Evolutionary conservation across 2,113 vertebrate species (phyloP).

Genomic region (Cathartes aura): DNA sequence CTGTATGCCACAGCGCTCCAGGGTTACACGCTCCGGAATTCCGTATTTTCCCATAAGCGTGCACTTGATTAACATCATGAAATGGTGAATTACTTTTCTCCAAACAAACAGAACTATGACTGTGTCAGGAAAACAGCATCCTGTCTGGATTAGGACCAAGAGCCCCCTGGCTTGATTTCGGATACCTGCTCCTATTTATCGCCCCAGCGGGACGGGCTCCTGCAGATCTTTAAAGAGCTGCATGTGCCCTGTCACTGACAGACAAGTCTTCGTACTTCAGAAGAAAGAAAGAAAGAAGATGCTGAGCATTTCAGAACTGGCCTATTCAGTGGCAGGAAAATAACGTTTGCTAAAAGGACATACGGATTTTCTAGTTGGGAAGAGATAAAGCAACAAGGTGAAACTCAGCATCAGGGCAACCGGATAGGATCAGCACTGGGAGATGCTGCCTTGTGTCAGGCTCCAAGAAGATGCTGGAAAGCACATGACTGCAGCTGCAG

Average conservation of each 20-base stretch:
- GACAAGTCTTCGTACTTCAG: not conserved
- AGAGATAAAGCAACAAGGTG: not conserved
- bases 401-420: not conserved
- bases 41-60: not conserved
- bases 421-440: not conserved
- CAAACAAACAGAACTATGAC: not conserved
- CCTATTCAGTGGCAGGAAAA: not conserved
- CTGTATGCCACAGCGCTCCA: not conserved
- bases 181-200: not conserved
- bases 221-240: not conserved
- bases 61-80: not conserved
- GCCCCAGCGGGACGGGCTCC: not conserved
- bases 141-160: not conserved
- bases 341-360: fast-evolving
- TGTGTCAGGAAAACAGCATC: not conserved
- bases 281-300: not conserved
- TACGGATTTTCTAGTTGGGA: not conserved
- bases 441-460: not conserved
- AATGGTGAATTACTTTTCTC: not conserved
- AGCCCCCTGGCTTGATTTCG: not conserved
- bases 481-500: not conserved
- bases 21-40: fast-evolving
- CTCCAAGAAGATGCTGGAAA: not conserved
- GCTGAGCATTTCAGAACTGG: not conserved
- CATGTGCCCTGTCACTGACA: not conserved